Evolutionary conservation across 2,888 invertebrate genomes (phyloP), one percentile per base, ranked within the genome.

Genomic region (Trypoxylon attenuatum): DNA sequence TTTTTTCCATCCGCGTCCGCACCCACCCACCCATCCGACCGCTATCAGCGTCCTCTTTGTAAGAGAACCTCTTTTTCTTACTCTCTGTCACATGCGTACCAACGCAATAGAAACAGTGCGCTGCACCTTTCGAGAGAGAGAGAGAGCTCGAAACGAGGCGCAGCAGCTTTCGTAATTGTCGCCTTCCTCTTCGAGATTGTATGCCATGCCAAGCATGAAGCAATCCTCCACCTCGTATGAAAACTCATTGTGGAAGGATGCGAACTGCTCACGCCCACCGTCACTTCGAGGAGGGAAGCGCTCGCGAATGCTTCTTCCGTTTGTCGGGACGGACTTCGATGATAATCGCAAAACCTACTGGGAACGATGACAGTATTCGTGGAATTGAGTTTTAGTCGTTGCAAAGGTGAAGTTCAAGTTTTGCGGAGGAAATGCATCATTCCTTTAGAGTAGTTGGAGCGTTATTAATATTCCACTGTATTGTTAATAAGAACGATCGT

Each of bases 81-180:
- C n/a, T 56, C 73, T 60, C 60, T 52, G 68, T 68, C 71, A 63
- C 75, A 67, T 61, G 71, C 65, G 54, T 71, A 57, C 63, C 51
- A 43, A 39, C 42, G 72, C 71, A 73, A 68, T 73, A 69, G 73
- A 38, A 51, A 59, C 54, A 54, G 54, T 22, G 73, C 52, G 71
- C 51, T 71, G 61, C 77, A 69, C 69, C 69, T 64, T 73, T 21
- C 54, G 55, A 71, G 49, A 38, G 60, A n/a, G n/a, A n/a, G n/a
- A n/a, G n/a, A n/a, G n/a, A n/a, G n/a, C n/a, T n/a, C n/a, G n/a
- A n/a, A n/a, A 81, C 70, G 78, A 82, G 80, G 84, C 33, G 33
- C 13, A 33, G n/a, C 33, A 13, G 10, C 33, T 79, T 81, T 75
- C 80, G 81, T 84, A 84, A 84, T 84, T 83, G 84, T 84, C 81